Percentiles rank a stretch among this genome's conserved stretches.
Evolutionary conservation across 92 coral and sea anemone genomes (phyloP).

Genomic region (Micromussa lordhowensis): DNA sequence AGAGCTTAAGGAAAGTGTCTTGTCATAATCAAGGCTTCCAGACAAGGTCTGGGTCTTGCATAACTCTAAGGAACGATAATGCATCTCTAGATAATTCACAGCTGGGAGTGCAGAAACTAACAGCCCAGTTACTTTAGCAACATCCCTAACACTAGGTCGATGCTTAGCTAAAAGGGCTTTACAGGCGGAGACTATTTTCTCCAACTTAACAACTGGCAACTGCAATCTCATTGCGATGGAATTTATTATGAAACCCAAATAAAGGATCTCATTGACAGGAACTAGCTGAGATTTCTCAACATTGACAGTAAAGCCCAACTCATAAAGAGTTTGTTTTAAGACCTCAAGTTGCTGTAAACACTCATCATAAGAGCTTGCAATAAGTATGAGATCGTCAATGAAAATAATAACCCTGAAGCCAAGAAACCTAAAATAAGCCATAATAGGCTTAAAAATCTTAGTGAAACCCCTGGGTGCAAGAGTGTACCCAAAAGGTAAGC

Average conservation of each 20-base stretch:
- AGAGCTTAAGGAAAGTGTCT: background rate
- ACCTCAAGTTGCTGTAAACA: no score
- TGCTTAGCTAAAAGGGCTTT: constrained; percentile 4
- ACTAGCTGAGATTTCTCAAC: constrained; percentile 22
- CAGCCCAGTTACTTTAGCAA: constrained; percentile 50
- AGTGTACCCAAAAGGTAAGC: no score
- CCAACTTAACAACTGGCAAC: constrained; percentile 35
- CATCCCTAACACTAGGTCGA: constrained; percentile 22
- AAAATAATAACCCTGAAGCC: no score
- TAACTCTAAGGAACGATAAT: constrained; percentile 54
- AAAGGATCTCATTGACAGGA: constrained; percentile 28
- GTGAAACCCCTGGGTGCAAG: no score
- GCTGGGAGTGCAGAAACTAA: constrained; percentile 50
- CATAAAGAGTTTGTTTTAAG: no score
- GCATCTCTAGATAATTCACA: constrained; percentile 15
- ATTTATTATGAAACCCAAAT: constrained; percentile 52
- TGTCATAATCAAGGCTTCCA: constrained; percentile 24
- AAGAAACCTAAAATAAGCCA: no score
- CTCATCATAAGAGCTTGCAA: no score
- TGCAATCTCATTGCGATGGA: constrained; percentile 39
- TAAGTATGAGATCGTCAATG: no score
- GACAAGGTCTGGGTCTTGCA: constrained; percentile 44
- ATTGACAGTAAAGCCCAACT: constrained; percentile 30
- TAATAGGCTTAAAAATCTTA: no score
- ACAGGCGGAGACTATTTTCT: constrained; percentile 43